Evolutionary conservation across 2,888 invertebrate genomes (phyloP).

Genomic region (Trisateles emortualis): DNA sequence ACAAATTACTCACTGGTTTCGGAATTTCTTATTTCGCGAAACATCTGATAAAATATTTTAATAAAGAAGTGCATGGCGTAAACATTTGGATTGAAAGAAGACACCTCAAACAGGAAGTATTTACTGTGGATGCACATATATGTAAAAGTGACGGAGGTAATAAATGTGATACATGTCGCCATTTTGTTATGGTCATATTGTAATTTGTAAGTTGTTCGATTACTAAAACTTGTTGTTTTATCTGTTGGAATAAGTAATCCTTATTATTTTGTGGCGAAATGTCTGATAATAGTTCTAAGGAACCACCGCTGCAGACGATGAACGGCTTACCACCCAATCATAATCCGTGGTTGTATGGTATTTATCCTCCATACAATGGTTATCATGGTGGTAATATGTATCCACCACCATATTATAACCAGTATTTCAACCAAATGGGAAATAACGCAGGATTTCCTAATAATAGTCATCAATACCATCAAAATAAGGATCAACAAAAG

Average conservation of each 20-base stretch:
- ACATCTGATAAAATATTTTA: too few species aligned
- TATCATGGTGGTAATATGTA: slow-evolving; percentile 78
- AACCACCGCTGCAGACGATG: slow-evolving; percentile 81
- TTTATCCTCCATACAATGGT: slow-evolving; percentile 74
- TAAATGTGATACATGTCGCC: slow-evolving; percentile 45
- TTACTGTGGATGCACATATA: background rate
- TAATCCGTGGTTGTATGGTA: slow-evolving; percentile 80
- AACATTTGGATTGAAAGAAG: slow-evolving; percentile 12
- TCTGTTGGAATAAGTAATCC: slow-evolving; percentile 1
- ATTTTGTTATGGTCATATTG: slow-evolving; percentile 61
- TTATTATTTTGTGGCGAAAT: slow-evolving; percentile 47
- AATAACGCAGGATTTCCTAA: slow-evolving; percentile 63
- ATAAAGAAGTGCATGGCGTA: background rate
- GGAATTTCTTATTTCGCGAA: too few species aligned
- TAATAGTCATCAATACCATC: slow-evolving; percentile 68
- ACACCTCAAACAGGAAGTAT: background rate
- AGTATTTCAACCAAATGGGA: slow-evolving; percentile 80
- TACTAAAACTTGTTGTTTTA: slow-evolving; percentile 8
- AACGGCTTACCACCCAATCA: slow-evolving; percentile 76
- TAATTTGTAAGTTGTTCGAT: slow-evolving; percentile 16
- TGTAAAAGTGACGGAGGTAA: background rate
- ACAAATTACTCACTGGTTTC: too few species aligned
- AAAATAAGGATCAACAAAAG: slow-evolving; percentile 62
- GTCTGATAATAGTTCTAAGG: slow-evolving; percentile 77
- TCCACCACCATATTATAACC: slow-evolving; percentile 82